phyloP scores from a whole-genome alignment of 2,888 invertebrate genomes.

The Frankliniella intonsa region DNA sequence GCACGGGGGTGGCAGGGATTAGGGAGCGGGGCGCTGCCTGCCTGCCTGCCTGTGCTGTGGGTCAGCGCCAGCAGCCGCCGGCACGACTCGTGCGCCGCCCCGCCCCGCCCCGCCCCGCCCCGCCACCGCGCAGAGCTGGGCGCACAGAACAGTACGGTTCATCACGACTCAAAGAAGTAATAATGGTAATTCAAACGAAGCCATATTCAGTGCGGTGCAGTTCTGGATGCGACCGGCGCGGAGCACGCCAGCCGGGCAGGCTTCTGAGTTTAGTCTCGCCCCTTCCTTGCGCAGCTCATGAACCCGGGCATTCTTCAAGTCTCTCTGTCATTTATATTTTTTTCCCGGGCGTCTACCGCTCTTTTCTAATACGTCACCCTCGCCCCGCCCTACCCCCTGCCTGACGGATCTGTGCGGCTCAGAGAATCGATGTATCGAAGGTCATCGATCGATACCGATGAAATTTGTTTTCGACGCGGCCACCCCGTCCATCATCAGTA shows the following conservation, averaged over 20 bases:
- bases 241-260: no score
- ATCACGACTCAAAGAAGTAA: constrained; percentile 1
- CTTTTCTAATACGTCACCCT: no score
- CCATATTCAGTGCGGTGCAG: neutral
- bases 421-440: neutral
- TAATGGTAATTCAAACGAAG: constrained; percentile 12
- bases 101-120: neutral
- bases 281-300: no score
- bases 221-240: no score
- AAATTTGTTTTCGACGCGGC: neutral
- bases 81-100: no score
- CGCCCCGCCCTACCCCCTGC: neutral
- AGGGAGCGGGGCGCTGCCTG: neutral
- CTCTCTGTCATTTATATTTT: no score
- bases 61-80: neutral
- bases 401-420: no score
- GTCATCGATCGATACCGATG: neutral
- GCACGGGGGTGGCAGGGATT: no score
- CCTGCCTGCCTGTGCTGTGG: neutral
- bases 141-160: neutral
- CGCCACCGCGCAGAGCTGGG: neutral
- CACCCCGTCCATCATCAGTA: neutral
- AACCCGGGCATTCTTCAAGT: no score
- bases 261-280: no score
- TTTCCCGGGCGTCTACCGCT: no score